These are phyloP conservation scores for Tragelaphus eurycerus DNA, from an alignment of 2,797 vertebrate species.

Conservation along the genomic window DNA sequence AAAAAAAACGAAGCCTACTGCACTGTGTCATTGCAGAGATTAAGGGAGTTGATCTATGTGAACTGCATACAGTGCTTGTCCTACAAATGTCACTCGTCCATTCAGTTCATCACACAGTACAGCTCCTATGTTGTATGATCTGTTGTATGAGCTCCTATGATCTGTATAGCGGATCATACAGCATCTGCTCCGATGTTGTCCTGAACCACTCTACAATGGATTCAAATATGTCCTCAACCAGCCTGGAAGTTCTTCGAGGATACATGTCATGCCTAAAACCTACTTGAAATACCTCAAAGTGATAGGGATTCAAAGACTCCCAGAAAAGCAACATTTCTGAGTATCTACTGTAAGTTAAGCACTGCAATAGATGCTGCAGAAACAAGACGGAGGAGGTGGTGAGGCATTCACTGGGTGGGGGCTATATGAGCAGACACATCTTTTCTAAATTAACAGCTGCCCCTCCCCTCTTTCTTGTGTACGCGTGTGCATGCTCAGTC, in stretches of 20 bases:
- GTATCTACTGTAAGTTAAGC: not conserved
- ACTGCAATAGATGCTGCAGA: not conserved
- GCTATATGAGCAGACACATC: rapidly evolving
- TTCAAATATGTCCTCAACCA: not conserved
- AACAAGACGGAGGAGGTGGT: too few species aligned
- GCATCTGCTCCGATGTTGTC: not conserved
- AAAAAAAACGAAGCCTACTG: not conserved
- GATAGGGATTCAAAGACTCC: not conserved
- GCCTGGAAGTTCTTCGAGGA: not conserved
- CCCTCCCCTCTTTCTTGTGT: rapidly evolving
- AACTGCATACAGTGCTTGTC: not conserved
- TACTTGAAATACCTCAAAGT: not conserved
- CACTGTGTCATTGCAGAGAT: not conserved
- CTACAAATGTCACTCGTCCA: not conserved
- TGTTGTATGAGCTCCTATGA: too few species aligned
- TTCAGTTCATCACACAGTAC: not conserved
- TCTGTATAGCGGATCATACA: too few species aligned
- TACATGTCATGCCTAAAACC: not conserved
- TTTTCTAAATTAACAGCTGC: not conserved
- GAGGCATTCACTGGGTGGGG: not conserved
- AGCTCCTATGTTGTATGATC: not conserved
- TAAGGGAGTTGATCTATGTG: not conserved
- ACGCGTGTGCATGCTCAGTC: not conserved
- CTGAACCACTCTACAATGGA: not conserved
- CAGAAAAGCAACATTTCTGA: not conserved